phyloP scores from a whole-genome alignment of 2,113 vertebrate species.

The Microtus ochrogaster region DNA sequence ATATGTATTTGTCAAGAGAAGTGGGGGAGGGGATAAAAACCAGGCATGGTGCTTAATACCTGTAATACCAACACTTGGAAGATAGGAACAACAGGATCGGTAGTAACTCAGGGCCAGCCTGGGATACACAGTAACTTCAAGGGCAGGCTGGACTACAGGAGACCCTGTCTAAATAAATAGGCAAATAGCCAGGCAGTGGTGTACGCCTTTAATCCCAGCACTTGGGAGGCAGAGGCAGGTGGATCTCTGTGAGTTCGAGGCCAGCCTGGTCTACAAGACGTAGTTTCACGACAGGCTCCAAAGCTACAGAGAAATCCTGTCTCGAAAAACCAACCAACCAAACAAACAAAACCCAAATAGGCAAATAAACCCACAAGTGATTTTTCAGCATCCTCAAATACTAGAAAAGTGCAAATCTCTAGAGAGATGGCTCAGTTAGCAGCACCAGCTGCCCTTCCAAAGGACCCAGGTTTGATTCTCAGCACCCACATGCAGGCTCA shows the following conservation, averaged over 20 bases:
- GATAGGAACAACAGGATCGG: background rate
- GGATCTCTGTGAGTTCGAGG: too few species aligned
- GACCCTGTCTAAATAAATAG: background rate
- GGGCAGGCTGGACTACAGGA: background rate
- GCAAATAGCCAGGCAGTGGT: background rate
- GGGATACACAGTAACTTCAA: background rate
- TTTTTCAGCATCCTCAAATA: background rate
- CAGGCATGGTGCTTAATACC: too few species aligned
- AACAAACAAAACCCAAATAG: background rate
- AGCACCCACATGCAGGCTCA: background rate
- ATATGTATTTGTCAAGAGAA: background rate
- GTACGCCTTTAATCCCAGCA: too few species aligned
- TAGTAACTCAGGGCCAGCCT: background rate
- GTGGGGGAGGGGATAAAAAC: background rate
- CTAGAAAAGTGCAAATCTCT: background rate
- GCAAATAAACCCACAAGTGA: background rate
- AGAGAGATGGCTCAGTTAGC: background rate
- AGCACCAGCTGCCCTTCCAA: background rate
- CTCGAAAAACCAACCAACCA: too few species aligned
- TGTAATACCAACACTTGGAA: background rate
- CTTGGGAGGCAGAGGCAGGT: too few species aligned
- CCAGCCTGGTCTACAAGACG: too few species aligned
- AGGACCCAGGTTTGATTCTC: background rate
- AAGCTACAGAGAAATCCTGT: too few species aligned
- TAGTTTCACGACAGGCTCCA: too few species aligned